Percentiles rank a stretch among this genome's conserved stretches.
Conservation (phyloP, 2,113 vertebrate genomes). For the Collichthys lucidus region DNA sequence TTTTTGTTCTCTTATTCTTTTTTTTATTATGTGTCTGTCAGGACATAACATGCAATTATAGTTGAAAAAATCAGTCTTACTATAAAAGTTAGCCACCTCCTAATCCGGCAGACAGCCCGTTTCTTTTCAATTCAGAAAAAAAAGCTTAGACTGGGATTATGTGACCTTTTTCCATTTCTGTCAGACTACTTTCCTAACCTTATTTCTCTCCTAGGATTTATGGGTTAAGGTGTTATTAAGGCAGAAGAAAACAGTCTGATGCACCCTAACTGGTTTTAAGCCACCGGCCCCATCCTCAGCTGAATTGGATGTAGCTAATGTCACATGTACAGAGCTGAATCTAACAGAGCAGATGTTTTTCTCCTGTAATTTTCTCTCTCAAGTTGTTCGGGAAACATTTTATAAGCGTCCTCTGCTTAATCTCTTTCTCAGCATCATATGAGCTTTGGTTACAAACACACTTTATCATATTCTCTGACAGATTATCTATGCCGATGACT, state of each 20-base stretch:
- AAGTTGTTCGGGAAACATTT: background rate
- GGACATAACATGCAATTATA: background rate
- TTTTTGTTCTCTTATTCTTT: background rate
- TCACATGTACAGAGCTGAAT: background rate
- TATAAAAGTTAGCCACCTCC: background rate
- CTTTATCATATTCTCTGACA: background rate
- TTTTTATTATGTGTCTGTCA: background rate
- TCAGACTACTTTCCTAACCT: constrained; percentile 14
- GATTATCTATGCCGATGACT: background rate
- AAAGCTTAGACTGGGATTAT: constrained; percentile 21
- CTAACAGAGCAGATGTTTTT: background rate
- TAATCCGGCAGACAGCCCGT: background rate
- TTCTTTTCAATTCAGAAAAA: constrained; percentile 5
- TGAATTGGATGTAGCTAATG: constrained; percentile 6
- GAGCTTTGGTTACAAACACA: background rate
- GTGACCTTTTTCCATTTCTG: constrained; percentile 36
- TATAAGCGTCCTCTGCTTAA: background rate
- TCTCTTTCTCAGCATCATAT: background rate
- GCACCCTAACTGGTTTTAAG: constrained; percentile 12
- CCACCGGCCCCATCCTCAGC: background rate
- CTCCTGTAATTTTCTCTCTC: background rate
- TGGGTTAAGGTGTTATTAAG: constrained; percentile 9
- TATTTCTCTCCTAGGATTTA: constrained; percentile 30
- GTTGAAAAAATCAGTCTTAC: background rate
- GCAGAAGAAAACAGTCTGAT: constrained; percentile 18